Evolutionary conservation across 1,140 invertebrate genomes (phyloP).

Genomic region (Chlorops oryzae): DNA sequence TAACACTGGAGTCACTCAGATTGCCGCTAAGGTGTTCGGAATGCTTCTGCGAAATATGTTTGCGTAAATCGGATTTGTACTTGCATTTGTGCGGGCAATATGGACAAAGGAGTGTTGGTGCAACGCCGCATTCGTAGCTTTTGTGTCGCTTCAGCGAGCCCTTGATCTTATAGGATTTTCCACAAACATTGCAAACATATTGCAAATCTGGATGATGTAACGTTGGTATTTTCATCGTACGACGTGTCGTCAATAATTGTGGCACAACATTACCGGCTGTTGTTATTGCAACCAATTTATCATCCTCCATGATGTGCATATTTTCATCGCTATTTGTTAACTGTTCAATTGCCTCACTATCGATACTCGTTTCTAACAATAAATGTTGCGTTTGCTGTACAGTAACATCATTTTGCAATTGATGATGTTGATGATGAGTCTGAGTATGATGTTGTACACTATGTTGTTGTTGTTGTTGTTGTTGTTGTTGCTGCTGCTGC

Average conservation of each 20-base stretch:
- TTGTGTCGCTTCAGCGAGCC: slow-evolving; percentile 54
- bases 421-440: slow-evolving; percentile 13
- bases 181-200: slow-evolving; percentile 53
- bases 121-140: slow-evolving; percentile 59
- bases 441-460: neutral
- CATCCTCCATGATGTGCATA: slow-evolving; percentile 13
- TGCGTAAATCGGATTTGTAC: slow-evolving; percentile 43
- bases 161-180: slow-evolving; percentile 53
- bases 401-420: slow-evolving; percentile 7
- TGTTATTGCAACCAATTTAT: slow-evolving; percentile 18
- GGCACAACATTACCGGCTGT: slow-evolving; percentile 20
- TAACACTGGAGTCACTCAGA: too few species aligned
- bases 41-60: slow-evolving; percentile 45
- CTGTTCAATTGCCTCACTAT: too few species aligned
- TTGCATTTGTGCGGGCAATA: slow-evolving; percentile 47
- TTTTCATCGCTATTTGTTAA: slow-evolving; percentile 25
- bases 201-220: too few species aligned
- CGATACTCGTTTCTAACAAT: too few species aligned
- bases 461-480: slow-evolving; percentile 20
- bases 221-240: slow-evolving; percentile 25
- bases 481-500: slow-evolving; percentile 18
- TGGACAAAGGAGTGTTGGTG: slow-evolving; percentile 41
- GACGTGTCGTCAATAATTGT: neutral
- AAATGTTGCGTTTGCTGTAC: slow-evolving; percentile 28
- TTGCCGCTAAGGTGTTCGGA: too few species aligned